A percentile compares a stretch with the other conserved stretches of the same genome.
These are phyloP conservation scores for Lytechinus variegatus DNA, from an alignment of 35 echinoderm and acorn worm species.

Conservation along the genomic window DNA sequence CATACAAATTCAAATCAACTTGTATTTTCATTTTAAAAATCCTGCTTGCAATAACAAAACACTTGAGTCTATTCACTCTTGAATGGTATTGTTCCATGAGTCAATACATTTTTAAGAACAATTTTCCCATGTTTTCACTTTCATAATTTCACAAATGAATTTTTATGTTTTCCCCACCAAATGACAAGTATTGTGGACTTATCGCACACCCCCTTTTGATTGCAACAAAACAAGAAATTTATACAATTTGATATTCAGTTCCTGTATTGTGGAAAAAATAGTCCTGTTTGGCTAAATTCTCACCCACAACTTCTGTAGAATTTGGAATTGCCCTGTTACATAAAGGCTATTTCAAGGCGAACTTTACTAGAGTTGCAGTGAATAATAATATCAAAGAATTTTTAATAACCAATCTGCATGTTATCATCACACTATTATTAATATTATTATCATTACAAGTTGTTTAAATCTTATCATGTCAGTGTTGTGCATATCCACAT, in stretches of 20 bases:
- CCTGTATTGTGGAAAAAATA: background rate
- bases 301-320: no score
- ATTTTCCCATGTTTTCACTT: background rate
- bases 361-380: no score
- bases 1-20: background rate
- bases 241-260: background rate
- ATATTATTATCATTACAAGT: no score
- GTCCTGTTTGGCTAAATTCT: no score
- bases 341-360: no score
- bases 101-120: background rate
- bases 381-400: no score
- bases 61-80: no score
- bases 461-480: no score
- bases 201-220: background rate
- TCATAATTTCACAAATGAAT: background rate
- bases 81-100: background rate
- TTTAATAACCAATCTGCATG: no score
- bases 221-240: background rate
- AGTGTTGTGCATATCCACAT: no score
- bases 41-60: background rate
- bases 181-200: background rate
- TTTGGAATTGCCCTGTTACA: no score
- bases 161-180: background rate
- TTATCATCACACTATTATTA: no score
- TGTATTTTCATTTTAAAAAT: background rate